Evolutionary conservation across 2,113 vertebrate genomes (phyloP).

Genomic region (Pelobates fuscus): DNA sequence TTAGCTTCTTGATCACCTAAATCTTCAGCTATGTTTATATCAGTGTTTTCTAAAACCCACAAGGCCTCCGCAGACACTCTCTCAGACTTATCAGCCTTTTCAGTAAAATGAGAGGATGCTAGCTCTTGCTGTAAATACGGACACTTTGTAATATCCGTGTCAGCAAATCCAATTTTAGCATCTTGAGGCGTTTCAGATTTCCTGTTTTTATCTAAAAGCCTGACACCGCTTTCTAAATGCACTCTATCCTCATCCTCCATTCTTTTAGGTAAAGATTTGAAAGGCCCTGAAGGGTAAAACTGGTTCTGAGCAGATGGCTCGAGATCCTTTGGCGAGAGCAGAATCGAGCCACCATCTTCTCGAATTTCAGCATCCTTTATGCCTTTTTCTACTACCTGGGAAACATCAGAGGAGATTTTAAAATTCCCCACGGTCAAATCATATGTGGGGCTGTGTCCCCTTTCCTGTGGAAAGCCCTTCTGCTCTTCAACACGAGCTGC

Average conservation of each 20-base stretch:
- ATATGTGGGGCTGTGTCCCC: too few relatives aligned
- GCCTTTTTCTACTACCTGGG: background rate
- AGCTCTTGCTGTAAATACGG: conserved; percentile 24
- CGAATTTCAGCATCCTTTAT: background rate
- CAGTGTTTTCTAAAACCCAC: background rate
- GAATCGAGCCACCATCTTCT: too few relatives aligned
- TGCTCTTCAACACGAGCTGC: too few relatives aligned
- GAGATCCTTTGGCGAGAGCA: background rate
- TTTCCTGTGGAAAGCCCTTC: too few relatives aligned
- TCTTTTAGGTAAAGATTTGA: background rate
- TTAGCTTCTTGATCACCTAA: background rate
- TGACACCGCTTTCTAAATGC: background rate
- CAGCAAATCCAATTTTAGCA: conserved; percentile 5
- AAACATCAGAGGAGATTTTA: background rate
- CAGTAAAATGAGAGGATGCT: background rate
- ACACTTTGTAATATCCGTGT: conserved; percentile 6
- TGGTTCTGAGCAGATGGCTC: background rate
- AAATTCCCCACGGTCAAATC: too few relatives aligned
- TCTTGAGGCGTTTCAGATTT: background rate
- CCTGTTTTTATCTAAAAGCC: background rate
- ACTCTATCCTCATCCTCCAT: background rate
- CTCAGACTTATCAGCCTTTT: background rate
- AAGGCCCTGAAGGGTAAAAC: background rate
- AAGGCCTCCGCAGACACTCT: background rate
- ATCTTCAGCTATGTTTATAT: background rate